Conservation (phyloP, 2,113 vertebrate species). For the Zosterops japonicus region DNA sequence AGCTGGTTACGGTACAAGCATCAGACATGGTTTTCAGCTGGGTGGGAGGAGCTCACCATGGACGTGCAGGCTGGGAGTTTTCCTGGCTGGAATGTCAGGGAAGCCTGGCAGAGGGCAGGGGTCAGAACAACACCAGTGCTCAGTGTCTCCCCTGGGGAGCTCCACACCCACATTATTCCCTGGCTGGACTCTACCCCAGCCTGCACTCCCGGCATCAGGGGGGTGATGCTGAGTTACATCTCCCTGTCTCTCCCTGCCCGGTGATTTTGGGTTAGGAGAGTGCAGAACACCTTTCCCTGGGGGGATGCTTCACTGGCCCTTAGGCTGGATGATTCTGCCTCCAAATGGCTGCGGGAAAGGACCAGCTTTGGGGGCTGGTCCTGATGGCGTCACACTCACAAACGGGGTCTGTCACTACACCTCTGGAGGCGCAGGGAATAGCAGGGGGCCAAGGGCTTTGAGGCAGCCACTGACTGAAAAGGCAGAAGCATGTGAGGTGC, state of each 20-base stretch:
- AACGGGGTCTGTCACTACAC: not conserved
- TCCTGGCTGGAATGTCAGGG: not conserved
- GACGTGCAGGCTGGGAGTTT: not conserved
- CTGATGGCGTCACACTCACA: constrained; percentile 15
- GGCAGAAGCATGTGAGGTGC: constrained; percentile 51
- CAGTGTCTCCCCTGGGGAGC: not conserved
- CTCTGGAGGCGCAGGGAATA: not conserved
- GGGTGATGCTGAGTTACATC: not conserved
- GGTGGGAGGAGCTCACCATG: not conserved
- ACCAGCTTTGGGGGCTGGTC: not conserved
- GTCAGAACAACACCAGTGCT: not conserved
- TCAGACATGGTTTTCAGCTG: not conserved
- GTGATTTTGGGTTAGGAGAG: not conserved
- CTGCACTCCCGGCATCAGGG: not conserved
- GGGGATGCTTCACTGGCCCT: not conserved
- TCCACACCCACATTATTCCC: not conserved
- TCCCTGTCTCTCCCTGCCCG: not conserved
- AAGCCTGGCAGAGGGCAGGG: not conserved
- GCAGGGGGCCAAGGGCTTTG: not conserved
- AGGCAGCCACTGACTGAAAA: not conserved
- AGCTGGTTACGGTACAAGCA: not conserved
- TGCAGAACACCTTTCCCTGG: not conserved
- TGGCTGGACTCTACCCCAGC: not conserved
- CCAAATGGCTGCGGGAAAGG: constrained; percentile 10
- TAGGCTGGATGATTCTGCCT: not conserved